Percentiles rank a stretch among this genome's conserved stretches.
phyloP scores from a whole-genome alignment of 2,888 invertebrate species.

The Pseudoips prasinana region DNA sequence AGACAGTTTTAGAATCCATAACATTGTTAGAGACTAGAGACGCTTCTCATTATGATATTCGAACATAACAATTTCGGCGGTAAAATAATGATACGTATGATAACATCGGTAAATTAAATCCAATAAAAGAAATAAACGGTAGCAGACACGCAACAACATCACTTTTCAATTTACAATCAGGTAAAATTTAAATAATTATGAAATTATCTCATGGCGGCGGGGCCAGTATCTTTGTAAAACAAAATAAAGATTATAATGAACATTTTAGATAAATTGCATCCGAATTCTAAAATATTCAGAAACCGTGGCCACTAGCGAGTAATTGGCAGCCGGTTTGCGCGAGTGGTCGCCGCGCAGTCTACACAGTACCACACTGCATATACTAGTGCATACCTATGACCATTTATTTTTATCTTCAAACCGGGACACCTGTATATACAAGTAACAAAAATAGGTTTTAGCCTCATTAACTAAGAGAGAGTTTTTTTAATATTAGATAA shows the following conservation, averaged over 20 bases:
- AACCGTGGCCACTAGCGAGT: constrained; percentile 28
- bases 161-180: constrained; percentile 30
- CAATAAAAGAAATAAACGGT: constrained; percentile 40
- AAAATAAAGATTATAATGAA: constrained; percentile 20
- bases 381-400: no score
- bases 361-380: neutral
- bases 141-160: constrained; percentile 46
- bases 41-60: constrained; percentile 23
- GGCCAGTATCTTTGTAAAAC: constrained; percentile 20
- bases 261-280: constrained; percentile 19
- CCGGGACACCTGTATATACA: no score
- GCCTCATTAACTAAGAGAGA: no score
- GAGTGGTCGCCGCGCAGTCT: constrained; percentile 63
- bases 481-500: no score
- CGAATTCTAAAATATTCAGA: constrained; percentile 24
- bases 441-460: no score
- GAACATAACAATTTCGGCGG: constrained; percentile 25
- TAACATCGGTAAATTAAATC: constrained; percentile 30
- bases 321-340: constrained; percentile 54
- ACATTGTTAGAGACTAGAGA: constrained; percentile 32
- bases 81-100: constrained; percentile 16
- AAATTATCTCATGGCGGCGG: constrained; percentile 26
- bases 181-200: constrained; percentile 34
- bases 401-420: no score
- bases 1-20: constrained; percentile 40